Evolutionary conservation across 2,888 invertebrate genomes (phyloP), one percentile per base, ranked within the genome.

Genomic region (Crepidodera aurea): DNA sequence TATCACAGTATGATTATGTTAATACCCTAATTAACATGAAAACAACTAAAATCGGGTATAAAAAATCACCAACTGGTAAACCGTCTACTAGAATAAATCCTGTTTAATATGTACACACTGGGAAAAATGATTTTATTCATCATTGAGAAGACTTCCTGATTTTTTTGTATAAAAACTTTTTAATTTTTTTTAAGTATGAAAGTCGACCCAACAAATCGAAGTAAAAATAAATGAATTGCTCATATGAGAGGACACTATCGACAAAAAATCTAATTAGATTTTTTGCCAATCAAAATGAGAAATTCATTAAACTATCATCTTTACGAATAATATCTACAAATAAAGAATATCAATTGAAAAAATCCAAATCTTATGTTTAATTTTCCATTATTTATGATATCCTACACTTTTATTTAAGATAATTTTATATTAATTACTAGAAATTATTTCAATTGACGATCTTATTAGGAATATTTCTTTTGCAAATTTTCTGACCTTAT

Each of bases 1-100:
- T 87, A 87, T 87, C 87, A 87, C 87, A 87, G 87, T 86, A 86
- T 84, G 79, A 81, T 81, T 81, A 80, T 81, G 79, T 81, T 72
- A 77, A 78, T 79, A 77, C 75, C 77, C 80, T 80, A 80, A 77
- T 77, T 77, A 79, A 78, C 78, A 78, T 77, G 75, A 77, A 77
- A 76, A 77, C 76, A 79, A 78, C 70, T 75, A 77, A 78, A 75
- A 71, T 69, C 71, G 70, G 75, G 71, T 76, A 78, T 75, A 76
- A 77, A 78, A n/a, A 78, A 74, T 74, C 73, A 73, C 75, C 74
- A 74, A 70, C 73, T 73, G 66, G 40, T 39, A 60, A 37, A 53
- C 27, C 37, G 29, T 39, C 22, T 55, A 59, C 51, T 51, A 51
- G 42, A 34, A 32, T 32, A 25, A 25, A 13, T 39, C 32, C 48